A percentile compares a stretch with the other conserved stretches of the same genome.
phyloP scores from a whole-genome alignment of 2,797 vertebrate species.

The Mastacembelus armatus region DNA sequence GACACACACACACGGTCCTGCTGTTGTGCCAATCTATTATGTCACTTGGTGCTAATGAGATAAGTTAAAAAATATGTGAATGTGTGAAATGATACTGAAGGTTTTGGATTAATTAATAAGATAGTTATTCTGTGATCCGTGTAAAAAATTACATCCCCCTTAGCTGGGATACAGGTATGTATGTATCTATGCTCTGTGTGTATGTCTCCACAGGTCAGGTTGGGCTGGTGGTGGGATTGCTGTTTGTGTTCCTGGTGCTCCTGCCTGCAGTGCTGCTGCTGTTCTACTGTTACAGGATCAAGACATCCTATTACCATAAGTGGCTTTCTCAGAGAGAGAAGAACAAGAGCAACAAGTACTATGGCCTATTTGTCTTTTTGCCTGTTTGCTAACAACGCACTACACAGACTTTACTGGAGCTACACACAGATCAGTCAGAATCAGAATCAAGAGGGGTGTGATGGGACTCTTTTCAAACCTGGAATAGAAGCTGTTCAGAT shows the following conservation, averaged over 20 bases:
- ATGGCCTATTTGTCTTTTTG: neutral
- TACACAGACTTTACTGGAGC: neutral
- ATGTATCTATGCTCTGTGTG: neutral
- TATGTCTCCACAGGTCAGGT: slow-evolving; percentile 77
- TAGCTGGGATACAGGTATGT: neutral
- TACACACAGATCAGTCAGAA: too few relatives aligned
- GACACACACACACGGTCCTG: slow-evolving; percentile 8
- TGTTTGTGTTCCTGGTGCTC: slow-evolving; percentile 87
- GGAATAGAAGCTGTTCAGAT: too few relatives aligned
- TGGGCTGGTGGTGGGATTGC: slow-evolving; percentile 79
- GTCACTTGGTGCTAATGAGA: neutral
- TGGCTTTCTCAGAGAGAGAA: slow-evolving; percentile 84
- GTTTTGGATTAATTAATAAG: neutral
- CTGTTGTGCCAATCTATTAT: neutral
- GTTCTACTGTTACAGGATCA: slow-evolving; percentile 86
- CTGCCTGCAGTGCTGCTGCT: slow-evolving; percentile 81
- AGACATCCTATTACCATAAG: slow-evolving; percentile 81
- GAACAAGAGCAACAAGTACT: slow-evolving; percentile 80
- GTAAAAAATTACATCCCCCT: neutral
- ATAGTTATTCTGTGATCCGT: neutral
- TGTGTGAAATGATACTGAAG: neutral
- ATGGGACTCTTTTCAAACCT: too few relatives aligned
- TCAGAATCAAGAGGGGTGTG: neutral
- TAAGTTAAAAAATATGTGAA: neutral
- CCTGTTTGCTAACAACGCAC: neutral